A percentile compares a stretch with the other conserved stretches of the same genome.
Evolutionary conservation across 2,797 vertebrate species (phyloP).

Genomic region (Sphenopsis melanotis): DNA sequence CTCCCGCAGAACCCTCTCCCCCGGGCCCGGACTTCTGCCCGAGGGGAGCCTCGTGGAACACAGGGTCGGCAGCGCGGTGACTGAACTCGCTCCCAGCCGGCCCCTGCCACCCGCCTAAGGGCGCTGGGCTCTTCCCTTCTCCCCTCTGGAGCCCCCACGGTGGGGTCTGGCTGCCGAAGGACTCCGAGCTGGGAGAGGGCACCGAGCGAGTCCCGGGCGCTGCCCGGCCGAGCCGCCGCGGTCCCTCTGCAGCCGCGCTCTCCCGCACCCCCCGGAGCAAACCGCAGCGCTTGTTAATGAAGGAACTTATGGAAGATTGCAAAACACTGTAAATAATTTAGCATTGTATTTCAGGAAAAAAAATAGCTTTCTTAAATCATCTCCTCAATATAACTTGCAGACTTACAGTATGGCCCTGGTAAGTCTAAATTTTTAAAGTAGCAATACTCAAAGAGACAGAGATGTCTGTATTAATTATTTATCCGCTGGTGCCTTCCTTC

Average conservation of each 20-base stretch:
- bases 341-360: constrained; percentile 75
- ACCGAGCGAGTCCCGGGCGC: not conserved
- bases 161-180: not conserved
- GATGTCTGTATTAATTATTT: constrained; percentile 85
- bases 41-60: not conserved
- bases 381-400: constrained; percentile 75
- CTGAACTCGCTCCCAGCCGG: not conserved
- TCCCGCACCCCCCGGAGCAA: constrained; percentile 20
- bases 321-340: constrained; percentile 80
- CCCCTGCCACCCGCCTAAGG: not conserved
- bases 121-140: not conserved
- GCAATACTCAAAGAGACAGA: constrained; percentile 83
- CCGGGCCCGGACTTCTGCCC: not conserved
- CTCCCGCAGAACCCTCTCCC: not conserved
- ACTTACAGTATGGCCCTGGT: constrained; percentile 74
- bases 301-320: constrained; percentile 72
- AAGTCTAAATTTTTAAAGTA: constrained; percentile 80
- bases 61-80: not conserved
- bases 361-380: constrained; percentile 80
- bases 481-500: constrained; percentile 82
- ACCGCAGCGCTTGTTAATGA: constrained; percentile 69
- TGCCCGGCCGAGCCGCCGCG: not conserved
- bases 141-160: not conserved
- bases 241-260: not conserved
- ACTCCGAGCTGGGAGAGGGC: not conserved